phyloP scores from a whole-genome alignment of 2,113 vertebrate genomes.

The Eurystomus gularis region DNA sequence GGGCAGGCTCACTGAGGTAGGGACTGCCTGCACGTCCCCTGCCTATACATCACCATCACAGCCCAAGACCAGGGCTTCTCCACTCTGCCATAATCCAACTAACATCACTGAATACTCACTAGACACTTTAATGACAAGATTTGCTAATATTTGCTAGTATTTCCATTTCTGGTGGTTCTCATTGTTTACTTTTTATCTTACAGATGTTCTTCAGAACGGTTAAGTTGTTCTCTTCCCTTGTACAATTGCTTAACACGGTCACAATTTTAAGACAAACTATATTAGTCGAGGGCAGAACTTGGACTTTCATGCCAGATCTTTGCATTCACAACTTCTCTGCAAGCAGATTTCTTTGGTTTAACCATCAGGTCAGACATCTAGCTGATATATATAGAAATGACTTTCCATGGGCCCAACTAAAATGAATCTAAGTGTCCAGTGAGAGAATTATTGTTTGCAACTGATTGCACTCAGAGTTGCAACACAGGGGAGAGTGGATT shows the following conservation, averaged over 20 bases:
- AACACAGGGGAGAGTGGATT: constrained; percentile 34
- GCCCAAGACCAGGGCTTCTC: not conserved
- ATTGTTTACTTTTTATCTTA: not conserved
- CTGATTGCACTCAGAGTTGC: constrained; percentile 52
- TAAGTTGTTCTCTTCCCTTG: not conserved
- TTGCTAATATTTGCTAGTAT: no score
- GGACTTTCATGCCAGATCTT: not conserved
- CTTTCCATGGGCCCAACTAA: constrained; percentile 1
- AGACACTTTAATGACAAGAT: no score
- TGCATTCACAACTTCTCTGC: not conserved
- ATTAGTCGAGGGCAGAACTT: not conserved
- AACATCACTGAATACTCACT: not conserved
- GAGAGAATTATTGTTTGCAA: constrained; percentile 23
- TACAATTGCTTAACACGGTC: not conserved
- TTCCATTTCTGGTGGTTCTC: not conserved
- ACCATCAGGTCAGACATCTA: constrained; percentile 35
- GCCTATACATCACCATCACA: not conserved
- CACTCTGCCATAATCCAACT: not conserved
- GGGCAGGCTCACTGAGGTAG: not conserved
- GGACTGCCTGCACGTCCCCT: not conserved
- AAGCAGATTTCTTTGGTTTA: constrained; percentile 25
- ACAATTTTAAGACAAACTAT: not conserved
- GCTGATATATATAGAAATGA: constrained; percentile 39
- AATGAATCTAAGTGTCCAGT: constrained; percentile 21
- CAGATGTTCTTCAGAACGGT: not conserved